These are phyloP conservation scores for Leucoraja erinaceus DNA, from an alignment of 2,113 vertebrate genomes.

Conservation along the genomic window DNA sequence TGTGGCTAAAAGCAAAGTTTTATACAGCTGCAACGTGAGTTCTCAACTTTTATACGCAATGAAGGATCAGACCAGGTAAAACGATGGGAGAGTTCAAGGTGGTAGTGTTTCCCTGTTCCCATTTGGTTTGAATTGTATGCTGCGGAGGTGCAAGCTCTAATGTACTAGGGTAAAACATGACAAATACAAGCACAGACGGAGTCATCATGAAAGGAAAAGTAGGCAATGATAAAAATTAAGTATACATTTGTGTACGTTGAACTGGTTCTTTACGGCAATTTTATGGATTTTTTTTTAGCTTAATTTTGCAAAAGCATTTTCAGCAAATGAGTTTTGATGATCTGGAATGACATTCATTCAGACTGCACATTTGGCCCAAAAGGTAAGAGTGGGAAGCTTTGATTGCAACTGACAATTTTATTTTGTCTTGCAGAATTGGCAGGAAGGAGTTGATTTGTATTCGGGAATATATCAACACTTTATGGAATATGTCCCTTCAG, in stretches of 20 bases:
- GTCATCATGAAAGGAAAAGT: not conserved
- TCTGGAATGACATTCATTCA: not conserved
- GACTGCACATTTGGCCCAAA: not conserved
- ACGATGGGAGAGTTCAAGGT: not conserved
- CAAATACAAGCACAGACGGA: no score
- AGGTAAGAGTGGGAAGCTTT: not conserved
- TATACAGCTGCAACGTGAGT: no score
- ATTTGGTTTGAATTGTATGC: not conserved
- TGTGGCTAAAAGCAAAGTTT: no score
- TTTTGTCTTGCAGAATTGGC: conserved; percentile 64
- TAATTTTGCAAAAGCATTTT: not conserved
- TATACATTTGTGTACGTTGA: no score
- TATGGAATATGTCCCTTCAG: conserved; percentile 77
- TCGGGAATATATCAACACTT: conserved; percentile 68
- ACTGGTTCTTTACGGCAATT: not conserved
- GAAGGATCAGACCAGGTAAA: not conserved
- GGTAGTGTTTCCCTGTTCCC: not conserved
- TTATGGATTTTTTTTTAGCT: not conserved
- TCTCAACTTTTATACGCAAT: not conserved
- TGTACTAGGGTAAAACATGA: not conserved
- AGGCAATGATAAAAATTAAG: not conserved
- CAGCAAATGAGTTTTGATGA: not conserved
- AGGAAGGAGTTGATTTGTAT: conserved; percentile 67
- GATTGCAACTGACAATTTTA: not conserved
- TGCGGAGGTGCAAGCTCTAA: not conserved